Base-by-base conservation (phyloP, 2,113 vertebrate genomes). In the Oncorhynchus nerka region DNA sequence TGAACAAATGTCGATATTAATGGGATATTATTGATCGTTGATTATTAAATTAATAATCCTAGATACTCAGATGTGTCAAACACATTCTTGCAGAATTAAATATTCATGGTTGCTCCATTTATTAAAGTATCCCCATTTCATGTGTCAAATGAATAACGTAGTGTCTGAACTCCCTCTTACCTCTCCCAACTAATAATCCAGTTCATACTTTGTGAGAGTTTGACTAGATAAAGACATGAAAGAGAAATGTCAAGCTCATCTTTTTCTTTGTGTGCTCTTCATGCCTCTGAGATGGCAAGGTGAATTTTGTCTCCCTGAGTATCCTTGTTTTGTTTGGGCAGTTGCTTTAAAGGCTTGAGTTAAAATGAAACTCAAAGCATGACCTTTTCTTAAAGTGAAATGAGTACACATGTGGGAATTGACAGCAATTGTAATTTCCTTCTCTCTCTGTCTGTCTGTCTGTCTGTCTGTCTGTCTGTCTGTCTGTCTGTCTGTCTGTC, bases 171-270 rank as follows among this genome's bases (percentile, higher is more conserved):
- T 48, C 22, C 34, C 39, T 65, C 62, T 70, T 73, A 66, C 26
- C 49, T 77, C 49, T 77, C 70, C 68, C 59, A 51, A 30, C 30
- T 67, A n/a, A 67, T 67, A 30, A 30, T 67, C 15, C 65, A 16
- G 13, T 32, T 26, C 65, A 67, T 15, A 30, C 16, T 67, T 67
- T 67, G 65, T 32, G 65, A 67, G 65, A 24, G 26, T 67, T 26
- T 67, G 26, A 5, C 26, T 67, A 67, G 65, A 67, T 67, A 30
- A 65, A 65, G 62, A 65, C 62, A 65, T 65, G 26, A 65, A 65
- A 65, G 62, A 13, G 26, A 28, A 30, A 67, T 30, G 65, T 67
- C 24, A 30, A 30, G 26, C 65, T 30, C 16, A 55, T 55, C 1
- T 16, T 67, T 30, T 30, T 1, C 26, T 67, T 30, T 30, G 26